A percentile compares a stretch with the other conserved stretches of the same genome.
Evolutionary conservation across 2,888 invertebrate genomes (phyloP).

Genomic region (Thereva nobilitata): DNA sequence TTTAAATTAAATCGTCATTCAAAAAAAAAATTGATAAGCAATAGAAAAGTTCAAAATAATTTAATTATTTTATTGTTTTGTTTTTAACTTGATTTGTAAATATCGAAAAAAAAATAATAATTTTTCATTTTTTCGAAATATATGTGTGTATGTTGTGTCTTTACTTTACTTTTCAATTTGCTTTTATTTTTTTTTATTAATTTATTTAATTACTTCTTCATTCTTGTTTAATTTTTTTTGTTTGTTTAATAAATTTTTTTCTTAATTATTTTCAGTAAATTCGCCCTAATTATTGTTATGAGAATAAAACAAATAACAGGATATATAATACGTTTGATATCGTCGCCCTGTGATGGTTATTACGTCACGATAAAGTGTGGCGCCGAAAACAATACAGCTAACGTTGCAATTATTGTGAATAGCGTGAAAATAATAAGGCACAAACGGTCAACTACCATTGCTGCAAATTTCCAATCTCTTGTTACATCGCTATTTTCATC

Average conservation of each 20-base stretch:
- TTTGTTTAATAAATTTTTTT: conserved; percentile 24
- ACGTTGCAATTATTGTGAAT: conserved; percentile 95
- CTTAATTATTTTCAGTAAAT: conserved; percentile 28
- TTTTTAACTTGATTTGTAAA: too few relatives aligned
- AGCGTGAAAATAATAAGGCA: conserved; percentile 99
- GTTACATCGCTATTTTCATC: conserved; percentile 91
- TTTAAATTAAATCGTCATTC: too few relatives aligned
- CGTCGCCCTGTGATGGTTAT: conserved; percentile 50
- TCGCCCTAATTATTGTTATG: conserved; percentile 40
- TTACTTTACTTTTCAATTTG: too few relatives aligned
- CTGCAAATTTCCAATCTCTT: conserved; percentile 99
- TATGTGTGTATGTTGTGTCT: too few relatives aligned
- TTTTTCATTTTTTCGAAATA: too few relatives aligned
- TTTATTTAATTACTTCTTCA: not conserved
- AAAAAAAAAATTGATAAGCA: too few relatives aligned
- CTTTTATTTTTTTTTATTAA: too few relatives aligned
- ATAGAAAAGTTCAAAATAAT: too few relatives aligned
- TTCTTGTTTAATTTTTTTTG: conserved; percentile 8
- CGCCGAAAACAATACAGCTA: conserved; percentile 93
- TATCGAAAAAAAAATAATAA: too few relatives aligned
- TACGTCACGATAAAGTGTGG: conserved; percentile 94
- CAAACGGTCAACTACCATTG: conserved; percentile 99
- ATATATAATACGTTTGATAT: conserved; percentile 39
- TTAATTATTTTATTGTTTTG: too few relatives aligned
- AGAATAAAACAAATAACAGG: conserved; percentile 42